A percentile compares a stretch with the other conserved stretches of the same genome.
Conservation (phyloP, 2,797 vertebrate species). For the Labroides dimidiatus region DNA sequence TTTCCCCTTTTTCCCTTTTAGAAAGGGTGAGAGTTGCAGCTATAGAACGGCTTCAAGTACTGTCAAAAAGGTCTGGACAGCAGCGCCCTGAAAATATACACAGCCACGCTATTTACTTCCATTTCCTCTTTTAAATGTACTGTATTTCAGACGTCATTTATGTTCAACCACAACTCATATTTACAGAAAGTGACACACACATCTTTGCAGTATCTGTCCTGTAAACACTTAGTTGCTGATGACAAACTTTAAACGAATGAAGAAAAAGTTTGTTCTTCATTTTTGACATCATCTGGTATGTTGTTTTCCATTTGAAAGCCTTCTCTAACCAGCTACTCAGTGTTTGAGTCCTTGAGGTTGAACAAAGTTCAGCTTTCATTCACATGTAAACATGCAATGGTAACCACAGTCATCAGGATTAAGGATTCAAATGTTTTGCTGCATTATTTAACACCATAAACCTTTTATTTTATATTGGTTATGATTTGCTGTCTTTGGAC, state of each 20-base stretch:
- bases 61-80: constrained; percentile 32
- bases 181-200: constrained; percentile 10
- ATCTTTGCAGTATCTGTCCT: constrained; percentile 10
- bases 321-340: too few species aligned
- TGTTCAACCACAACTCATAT: constrained; percentile 3
- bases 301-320: too few species aligned
- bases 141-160: constrained; percentile 22
- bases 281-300: too few species aligned
- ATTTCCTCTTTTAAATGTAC: constrained; percentile 22
- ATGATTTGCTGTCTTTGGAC: not conserved
- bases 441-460: not conserved
- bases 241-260: not conserved
- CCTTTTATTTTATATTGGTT: not conserved
- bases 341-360: too few species aligned
- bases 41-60: constrained; percentile 47
- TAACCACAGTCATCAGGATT: not conserved
- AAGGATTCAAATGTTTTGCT: not conserved
- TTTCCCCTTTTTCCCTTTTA: constrained; percentile 51
- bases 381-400: not conserved
- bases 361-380: not conserved
- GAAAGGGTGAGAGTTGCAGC: constrained; percentile 6
- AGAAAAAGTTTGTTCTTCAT: too few species aligned
- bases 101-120: constrained; percentile 32
- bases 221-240: not conserved
- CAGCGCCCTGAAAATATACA: constrained; percentile 40